Evolutionary conservation across 2,797 vertebrate species (phyloP).

Genomic region (Spinus pinus): DNA sequence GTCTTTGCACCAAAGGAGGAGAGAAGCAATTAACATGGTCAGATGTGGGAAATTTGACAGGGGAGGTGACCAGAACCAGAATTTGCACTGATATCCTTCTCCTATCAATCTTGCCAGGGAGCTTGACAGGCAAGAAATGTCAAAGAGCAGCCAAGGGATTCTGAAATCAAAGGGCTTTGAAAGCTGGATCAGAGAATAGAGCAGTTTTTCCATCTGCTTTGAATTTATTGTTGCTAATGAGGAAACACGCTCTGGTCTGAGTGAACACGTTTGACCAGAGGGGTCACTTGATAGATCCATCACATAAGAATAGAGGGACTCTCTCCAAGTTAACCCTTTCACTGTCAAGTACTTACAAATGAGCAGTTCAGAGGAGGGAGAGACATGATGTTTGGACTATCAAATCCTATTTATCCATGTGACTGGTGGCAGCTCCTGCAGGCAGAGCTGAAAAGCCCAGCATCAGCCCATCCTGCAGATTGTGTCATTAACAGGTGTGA

Average conservation of each 20-base stretch:
- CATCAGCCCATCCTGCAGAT: neutral
- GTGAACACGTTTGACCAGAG: neutral
- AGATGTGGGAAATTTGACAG: neutral
- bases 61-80: neutral
- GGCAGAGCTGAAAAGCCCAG: neutral
- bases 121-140: constrained; percentile 16
- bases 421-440: neutral
- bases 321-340: neutral
- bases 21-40: neutral
- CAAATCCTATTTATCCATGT: neutral
- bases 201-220: constrained; percentile 44
- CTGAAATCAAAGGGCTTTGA: constrained; percentile 50
- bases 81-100: neutral
- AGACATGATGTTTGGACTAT: neutral
- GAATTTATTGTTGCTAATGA: constrained; percentile 52
- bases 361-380: neutral
- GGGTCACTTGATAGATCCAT: constrained; percentile 7
- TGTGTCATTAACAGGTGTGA: accelerated
- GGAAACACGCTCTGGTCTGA: neutral
- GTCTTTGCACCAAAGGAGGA: neutral
- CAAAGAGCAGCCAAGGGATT: constrained; percentile 19
- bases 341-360: neutral
- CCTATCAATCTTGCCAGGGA: constrained; percentile 15
- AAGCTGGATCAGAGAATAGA: constrained; percentile 27
- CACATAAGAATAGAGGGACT: neutral